phyloP scores from a whole-genome alignment of 1,140 invertebrate species.

The Stenopsyche tienmushanensis region DNA sequence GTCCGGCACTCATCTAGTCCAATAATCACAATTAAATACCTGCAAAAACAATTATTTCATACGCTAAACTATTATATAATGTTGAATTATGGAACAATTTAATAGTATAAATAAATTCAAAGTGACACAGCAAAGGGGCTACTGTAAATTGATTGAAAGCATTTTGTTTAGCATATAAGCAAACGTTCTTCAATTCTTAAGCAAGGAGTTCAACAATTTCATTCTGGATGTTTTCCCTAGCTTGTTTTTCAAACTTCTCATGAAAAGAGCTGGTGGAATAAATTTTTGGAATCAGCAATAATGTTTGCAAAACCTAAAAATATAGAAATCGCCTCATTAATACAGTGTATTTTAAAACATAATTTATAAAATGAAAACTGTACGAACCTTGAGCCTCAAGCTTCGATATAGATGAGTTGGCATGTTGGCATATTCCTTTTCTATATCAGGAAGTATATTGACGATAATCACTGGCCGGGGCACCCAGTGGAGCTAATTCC shows the following conservation, averaged over 20 bases:
- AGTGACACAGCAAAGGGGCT: too few species aligned
- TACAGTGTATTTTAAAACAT: neutral
- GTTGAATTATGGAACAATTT: too few species aligned
- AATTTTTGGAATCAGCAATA: slow-evolving; percentile 36
- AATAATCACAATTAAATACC: too few species aligned
- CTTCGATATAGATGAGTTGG: slow-evolving; percentile 34
- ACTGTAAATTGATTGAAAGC: too few species aligned
- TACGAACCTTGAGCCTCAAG: slow-evolving; percentile 34
- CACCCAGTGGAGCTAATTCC: slow-evolving; percentile 31
- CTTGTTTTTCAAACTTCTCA: slow-evolving; percentile 32
- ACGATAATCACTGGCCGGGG: slow-evolving; percentile 24
- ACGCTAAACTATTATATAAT: too few species aligned
- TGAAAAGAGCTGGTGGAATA: slow-evolving; percentile 33
- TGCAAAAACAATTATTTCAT: too few species aligned
- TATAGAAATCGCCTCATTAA: neutral
- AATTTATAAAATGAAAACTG: neutral
- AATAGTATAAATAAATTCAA: too few species aligned
- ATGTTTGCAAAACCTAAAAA: slow-evolving; percentile 35
- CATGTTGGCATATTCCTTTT: slow-evolving; percentile 32
- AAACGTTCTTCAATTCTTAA: too few species aligned
- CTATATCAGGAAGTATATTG: slow-evolving; percentile 35
- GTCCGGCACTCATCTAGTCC: too few species aligned
- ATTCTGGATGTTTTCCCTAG: slow-evolving; percentile 36
- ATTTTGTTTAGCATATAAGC: too few species aligned
- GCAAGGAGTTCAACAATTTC: slow-evolving; percentile 34